phyloP scores from a whole-genome alignment of 1,140 invertebrate genomes.

The Bombus turneri region DNA sequence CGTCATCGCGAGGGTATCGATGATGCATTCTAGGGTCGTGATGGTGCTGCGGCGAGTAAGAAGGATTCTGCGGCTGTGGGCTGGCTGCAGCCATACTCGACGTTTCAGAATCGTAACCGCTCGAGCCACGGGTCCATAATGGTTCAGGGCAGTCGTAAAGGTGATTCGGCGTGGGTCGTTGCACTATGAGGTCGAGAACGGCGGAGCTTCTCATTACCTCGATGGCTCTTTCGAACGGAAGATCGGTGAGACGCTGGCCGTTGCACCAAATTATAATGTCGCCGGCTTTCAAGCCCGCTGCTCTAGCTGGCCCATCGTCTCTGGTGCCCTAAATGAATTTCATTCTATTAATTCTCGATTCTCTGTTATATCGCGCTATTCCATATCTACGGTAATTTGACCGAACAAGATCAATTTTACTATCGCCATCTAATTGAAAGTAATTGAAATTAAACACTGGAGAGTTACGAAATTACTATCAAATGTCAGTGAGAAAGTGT shows the following conservation, averaged over 20 bases:
- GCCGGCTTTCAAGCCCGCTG: conserved; percentile 93
- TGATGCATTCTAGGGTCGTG: conserved; percentile 60
- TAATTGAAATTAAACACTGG: no score
- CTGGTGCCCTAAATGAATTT: conserved; percentile 88
- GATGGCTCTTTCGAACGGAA: conserved; percentile 80
- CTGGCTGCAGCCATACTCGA: conserved; percentile 75
- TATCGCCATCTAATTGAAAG: neutral
- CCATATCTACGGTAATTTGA: neutral
- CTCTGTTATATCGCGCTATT: neutral
- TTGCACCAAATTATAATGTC: conserved; percentile 97
- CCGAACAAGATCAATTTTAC: neutral
- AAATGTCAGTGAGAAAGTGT: neutral
- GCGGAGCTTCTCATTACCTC: conserved; percentile 78
- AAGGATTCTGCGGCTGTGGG: conserved; percentile 70
- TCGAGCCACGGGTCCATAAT: conserved; percentile 78
- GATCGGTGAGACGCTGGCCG: conserved; percentile 83
- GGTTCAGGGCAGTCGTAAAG: conserved; percentile 79
- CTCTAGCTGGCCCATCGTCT: conserved; percentile 92
- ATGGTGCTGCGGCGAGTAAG: conserved; percentile 73
- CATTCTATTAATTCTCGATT: neutral
- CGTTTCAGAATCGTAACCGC: conserved; percentile 79
- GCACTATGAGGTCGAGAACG: conserved; percentile 77
- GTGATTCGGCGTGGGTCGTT: conserved; percentile 75
- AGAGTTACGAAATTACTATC: neutral
- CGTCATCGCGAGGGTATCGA: conserved; percentile 64